These are phyloP conservation scores for Stenchaetothrips biformis DNA, from an alignment of 2,888 invertebrate genomes.

Conservation along the genomic window DNA sequence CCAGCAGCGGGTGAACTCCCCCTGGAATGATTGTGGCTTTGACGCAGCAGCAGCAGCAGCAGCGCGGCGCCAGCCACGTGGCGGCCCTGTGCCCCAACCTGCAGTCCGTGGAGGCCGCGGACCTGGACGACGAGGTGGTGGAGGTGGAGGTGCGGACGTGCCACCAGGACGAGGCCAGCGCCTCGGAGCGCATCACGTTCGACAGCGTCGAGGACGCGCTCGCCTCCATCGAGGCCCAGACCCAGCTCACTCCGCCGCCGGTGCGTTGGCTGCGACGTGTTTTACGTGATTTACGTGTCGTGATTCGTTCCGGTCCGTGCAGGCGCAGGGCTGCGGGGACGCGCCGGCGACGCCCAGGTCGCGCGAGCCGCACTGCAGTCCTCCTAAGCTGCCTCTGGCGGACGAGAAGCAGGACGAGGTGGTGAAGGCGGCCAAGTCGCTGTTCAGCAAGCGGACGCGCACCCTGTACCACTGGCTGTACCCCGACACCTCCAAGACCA, in stretches of 20 bases:
- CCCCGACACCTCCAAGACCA: slow-evolving; percentile 46
- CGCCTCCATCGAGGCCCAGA: background rate
- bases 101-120: background rate
- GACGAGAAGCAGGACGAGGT: slow-evolving; percentile 41
- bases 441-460: slow-evolving; percentile 48
- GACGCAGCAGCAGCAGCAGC: no score
- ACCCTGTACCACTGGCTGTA: slow-evolving; percentile 50
- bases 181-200: background rate
- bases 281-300: background rate
- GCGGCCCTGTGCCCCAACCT: background rate
- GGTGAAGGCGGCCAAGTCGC: slow-evolving; percentile 47
- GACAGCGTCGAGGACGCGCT: slow-evolving; percentile 12
- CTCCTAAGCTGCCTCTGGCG: background rate
- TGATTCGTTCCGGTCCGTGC: background rate
- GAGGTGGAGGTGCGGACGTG: background rate
- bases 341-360: background rate
- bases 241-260: no score
- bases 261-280: no score
- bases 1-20: no score
- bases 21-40: no score
- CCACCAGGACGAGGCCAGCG: background rate
- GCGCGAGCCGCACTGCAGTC: no score
- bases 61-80: background rate
- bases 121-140: background rate
- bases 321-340: no score